Conservation (phyloP, 2,797 vertebrate genomes). For the Fringilla coelebs region DNA sequence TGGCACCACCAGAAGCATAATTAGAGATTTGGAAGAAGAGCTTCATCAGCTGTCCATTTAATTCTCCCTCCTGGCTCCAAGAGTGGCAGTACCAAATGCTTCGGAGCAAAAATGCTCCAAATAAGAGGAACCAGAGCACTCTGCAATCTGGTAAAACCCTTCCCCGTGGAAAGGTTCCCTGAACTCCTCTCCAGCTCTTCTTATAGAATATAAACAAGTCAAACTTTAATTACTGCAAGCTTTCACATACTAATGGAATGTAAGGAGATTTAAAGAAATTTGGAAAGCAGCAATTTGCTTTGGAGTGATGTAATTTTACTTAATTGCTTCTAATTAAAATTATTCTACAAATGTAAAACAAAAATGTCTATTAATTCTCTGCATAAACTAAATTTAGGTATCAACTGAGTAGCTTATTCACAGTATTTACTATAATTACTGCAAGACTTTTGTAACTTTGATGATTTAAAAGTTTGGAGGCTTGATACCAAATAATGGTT, state of each 20-base stretch:
- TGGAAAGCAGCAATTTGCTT: conserved; percentile 42
- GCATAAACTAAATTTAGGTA: conserved; percentile 45
- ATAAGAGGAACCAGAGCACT: not conserved
- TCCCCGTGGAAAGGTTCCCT: not conserved
- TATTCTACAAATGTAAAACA: conserved; percentile 48
- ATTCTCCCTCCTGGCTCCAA: not conserved
- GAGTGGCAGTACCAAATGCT: not conserved
- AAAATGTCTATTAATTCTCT: conserved; percentile 41
- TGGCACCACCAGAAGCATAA: not conserved
- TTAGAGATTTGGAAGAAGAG: not conserved
- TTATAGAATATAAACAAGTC: not conserved
- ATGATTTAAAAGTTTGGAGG: conserved; percentile 39
- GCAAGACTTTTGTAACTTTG: conserved; percentile 41
- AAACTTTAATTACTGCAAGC: not conserved
- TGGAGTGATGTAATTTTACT: conserved; percentile 20
- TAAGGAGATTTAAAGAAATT: not conserved
- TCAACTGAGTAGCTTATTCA: conserved; percentile 2
- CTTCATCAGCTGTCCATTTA: not conserved
- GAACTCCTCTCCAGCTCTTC: not conserved
- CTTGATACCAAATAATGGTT: conserved; percentile 48
- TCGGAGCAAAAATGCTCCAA: not conserved
- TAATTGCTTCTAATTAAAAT: conserved; percentile 55
- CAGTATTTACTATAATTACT: conserved; percentile 60
- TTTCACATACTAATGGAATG: not conserved
- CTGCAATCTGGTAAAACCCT: not conserved